These are phyloP conservation scores for Scleropages formosus DNA, from an alignment of 2,797 vertebrate genomes.

Conservation along the genomic window DNA sequence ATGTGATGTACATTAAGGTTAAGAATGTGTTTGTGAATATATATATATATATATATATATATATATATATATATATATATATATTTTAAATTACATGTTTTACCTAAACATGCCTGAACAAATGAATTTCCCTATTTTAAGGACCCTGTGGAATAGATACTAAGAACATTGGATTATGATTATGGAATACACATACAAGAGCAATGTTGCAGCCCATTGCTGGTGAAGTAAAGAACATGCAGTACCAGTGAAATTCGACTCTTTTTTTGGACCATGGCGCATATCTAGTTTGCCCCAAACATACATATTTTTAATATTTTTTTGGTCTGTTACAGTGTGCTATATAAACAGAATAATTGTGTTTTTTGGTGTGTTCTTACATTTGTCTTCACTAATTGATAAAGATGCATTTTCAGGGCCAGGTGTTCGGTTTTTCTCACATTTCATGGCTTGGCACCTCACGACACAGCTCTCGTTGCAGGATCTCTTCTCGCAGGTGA, in stretches of 20 bases:
- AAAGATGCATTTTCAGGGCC: constrained; percentile 8
- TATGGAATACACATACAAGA: background rate
- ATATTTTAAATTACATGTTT: background rate
- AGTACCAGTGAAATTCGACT: background rate
- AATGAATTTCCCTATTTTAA: constrained; percentile 3
- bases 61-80: too few relatives aligned
- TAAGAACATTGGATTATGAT: background rate
- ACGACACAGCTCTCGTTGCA: background rate
- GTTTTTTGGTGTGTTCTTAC: background rate
- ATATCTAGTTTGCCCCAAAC: background rate
- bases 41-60: too few relatives aligned
- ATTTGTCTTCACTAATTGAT: constrained; percentile 14
- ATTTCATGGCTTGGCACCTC: constrained; percentile 30
- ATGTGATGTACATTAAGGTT: background rate
- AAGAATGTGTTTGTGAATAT: background rate
- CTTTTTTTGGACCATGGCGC: too few relatives aligned
- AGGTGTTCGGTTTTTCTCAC: constrained; percentile 23
- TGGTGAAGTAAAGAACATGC: background rate
- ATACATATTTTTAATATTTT: background rate
- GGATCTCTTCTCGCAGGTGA: too few relatives aligned
- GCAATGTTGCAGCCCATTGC: background rate
- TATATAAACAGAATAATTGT: background rate
- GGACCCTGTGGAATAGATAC: background rate
- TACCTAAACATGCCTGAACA: background rate
- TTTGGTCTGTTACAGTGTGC: constrained; percentile 1